Percentiles rank a stretch among this genome's conserved stretches.
Conservation (phyloP, 1,140 invertebrate species). For the Goniozus legneri region DNA sequence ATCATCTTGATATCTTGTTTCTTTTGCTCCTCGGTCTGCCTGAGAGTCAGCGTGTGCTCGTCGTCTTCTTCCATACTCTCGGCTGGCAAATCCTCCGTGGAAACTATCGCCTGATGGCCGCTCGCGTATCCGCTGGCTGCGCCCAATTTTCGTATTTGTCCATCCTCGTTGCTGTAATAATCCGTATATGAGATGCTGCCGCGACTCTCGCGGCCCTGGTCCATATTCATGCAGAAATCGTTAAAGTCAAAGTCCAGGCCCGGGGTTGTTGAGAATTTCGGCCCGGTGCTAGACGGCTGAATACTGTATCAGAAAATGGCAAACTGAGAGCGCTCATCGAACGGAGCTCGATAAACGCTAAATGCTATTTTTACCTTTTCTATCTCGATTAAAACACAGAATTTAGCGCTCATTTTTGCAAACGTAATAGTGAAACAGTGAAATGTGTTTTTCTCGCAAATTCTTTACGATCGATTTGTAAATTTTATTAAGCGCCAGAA, state of each 20-base stretch:
- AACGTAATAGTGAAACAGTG: too few species aligned
- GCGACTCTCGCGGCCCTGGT: constrained; percentile 51
- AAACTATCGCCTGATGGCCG: constrained; percentile 11
- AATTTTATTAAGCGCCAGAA: constrained; percentile 11
- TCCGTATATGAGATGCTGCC: constrained; percentile 54
- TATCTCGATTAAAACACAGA: too few species aligned
- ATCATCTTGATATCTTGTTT: constrained; percentile 48
- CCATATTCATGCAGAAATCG: constrained; percentile 59
- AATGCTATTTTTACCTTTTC: too few species aligned
- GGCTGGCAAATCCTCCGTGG: constrained; percentile 22
- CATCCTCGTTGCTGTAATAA: constrained; percentile 52
- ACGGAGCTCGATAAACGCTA: too few species aligned
- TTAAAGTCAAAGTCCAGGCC: constrained; percentile 59
- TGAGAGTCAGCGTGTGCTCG: constrained; percentile 47
- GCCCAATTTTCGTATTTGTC: constrained; percentile 41
- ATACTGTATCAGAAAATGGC: too few species aligned
- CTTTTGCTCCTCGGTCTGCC: constrained; percentile 45
- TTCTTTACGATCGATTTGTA: too few species aligned
- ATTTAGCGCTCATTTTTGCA: too few species aligned
- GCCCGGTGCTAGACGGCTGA: constrained; percentile 44
- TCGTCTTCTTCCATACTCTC: constrained; percentile 48
- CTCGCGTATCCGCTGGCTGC: background rate
- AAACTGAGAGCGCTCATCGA: too few species aligned
- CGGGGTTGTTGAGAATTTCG: constrained; percentile 56
- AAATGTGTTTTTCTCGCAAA: too few species aligned